Evolutionary conservation across 1,140 invertebrate species (phyloP).

Genomic region (Drosophila mauritiana): DNA sequence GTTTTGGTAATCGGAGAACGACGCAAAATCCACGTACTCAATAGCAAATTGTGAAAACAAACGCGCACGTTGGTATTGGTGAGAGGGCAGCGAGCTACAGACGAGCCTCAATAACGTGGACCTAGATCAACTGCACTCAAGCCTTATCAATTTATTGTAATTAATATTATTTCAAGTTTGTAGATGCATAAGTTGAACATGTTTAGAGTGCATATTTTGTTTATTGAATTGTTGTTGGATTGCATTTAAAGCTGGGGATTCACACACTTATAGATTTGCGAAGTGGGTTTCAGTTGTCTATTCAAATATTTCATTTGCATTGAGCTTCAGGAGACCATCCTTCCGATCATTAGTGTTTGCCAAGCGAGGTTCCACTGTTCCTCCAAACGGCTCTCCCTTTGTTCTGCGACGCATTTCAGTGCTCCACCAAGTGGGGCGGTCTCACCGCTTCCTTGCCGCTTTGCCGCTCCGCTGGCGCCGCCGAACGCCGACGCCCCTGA

Average conservation of each 20-base stretch:
- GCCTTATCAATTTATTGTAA: too few relatives aligned
- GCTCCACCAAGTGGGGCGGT: slow-evolving; percentile 2
- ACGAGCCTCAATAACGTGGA: neutral
- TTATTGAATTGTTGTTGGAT: too few relatives aligned
- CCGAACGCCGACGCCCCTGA: neutral
- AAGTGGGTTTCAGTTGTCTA: too few relatives aligned
- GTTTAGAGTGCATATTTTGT: too few relatives aligned
- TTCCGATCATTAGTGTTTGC: too few relatives aligned
- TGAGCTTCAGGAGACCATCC: too few relatives aligned
- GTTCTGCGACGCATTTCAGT: slow-evolving; percentile 46
- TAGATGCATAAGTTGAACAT: too few relatives aligned
- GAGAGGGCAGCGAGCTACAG: slow-evolving; percentile 7
- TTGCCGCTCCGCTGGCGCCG: slow-evolving; percentile 11
- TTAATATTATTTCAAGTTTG: too few relatives aligned
- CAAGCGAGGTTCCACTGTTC: slow-evolving; percentile 5
- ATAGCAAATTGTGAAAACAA: slow-evolving; percentile 28
- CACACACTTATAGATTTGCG: too few relatives aligned
- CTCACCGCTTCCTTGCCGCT: neutral
- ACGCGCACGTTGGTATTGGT: neutral
- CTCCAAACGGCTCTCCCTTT: slow-evolving; percentile 16
- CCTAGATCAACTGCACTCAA: too few relatives aligned
- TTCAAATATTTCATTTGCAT: too few relatives aligned
- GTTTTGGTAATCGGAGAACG: slow-evolving; percentile 15
- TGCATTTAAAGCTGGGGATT: too few relatives aligned
- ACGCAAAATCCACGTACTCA: slow-evolving; percentile 36